Evolutionary conservation across 1,140 invertebrate species (phyloP).

Genomic region (Bilobella aurantiaca): DNA sequence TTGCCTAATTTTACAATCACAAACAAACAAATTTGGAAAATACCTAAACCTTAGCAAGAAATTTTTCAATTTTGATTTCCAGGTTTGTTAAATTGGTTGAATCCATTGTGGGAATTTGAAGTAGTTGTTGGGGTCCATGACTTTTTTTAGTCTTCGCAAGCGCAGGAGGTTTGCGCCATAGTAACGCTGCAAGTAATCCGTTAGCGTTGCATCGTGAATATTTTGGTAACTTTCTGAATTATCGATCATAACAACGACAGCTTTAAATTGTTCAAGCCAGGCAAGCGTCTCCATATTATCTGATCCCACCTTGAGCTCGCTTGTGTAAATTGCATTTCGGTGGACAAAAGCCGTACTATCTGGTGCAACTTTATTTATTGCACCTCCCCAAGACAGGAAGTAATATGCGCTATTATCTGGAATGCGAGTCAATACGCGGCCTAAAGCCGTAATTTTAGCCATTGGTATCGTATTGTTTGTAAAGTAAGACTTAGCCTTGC

Average conservation of each 20-base stretch:
- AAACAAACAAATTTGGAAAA: no score
- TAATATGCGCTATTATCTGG: background rate
- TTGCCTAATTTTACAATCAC: no score
- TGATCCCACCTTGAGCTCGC: background rate
- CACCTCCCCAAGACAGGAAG: background rate
- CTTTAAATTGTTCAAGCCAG: background rate
- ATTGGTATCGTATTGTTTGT: background rate
- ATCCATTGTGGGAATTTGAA: background rate
- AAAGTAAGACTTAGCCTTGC: background rate
- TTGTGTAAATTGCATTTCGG: background rate
- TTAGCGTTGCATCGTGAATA: background rate
- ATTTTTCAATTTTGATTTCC: no score
- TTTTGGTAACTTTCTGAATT: background rate
- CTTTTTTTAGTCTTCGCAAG: background rate
- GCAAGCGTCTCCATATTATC: background rate
- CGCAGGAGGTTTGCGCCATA: background rate
- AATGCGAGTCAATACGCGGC: background rate
- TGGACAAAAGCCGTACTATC: background rate
- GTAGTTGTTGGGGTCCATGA: background rate
- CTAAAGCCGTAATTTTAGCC: background rate
- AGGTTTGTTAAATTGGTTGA: no score
- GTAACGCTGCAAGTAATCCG: background rate
- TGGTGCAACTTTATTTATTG: background rate
- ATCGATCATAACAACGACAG: background rate
- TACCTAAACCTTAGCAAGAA: no score